A percentile compares a stretch with the other conserved stretches of the same genome.
Conservation (phyloP, 2,113 vertebrate genomes). For the Platysternon megacephalum region DNA sequence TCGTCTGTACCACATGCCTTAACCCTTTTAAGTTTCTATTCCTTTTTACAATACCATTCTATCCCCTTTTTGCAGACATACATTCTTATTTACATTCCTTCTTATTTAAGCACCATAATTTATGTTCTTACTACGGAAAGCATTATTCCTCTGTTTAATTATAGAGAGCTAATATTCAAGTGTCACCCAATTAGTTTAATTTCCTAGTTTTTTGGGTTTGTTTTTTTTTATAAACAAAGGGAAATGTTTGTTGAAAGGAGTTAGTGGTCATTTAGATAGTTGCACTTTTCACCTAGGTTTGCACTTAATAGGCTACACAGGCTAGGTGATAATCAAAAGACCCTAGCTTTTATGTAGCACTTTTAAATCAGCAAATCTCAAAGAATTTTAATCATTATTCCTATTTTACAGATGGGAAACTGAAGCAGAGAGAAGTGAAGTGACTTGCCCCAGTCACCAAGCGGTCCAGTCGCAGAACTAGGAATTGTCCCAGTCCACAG, state of each 20-base stretch:
- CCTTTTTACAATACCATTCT: not conserved
- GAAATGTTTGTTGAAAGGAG: not conserved
- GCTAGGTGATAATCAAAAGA: not conserved
- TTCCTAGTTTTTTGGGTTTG: not conserved
- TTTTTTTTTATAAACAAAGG: not conserved
- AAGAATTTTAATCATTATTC: not conserved
- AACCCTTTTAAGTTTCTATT: not conserved
- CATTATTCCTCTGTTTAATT: not conserved
- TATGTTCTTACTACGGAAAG: not conserved
- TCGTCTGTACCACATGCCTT: not conserved
- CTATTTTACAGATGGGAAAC: not conserved
- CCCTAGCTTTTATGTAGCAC: not conserved
- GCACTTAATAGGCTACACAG: not conserved
- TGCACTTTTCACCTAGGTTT: not conserved
- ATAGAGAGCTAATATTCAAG: not conserved
- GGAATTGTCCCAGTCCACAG: not conserved
- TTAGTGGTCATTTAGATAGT: not conserved
- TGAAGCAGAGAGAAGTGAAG: not conserved
- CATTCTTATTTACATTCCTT: not conserved
- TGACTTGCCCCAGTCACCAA: not conserved
- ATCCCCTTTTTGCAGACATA: not conserved
- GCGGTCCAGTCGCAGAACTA: not conserved
- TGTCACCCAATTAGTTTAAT: not conserved
- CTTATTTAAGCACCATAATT: not conserved
- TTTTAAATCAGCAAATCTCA: not conserved